Evolutionary conservation across 1,140 invertebrate species (phyloP).

Genomic region (Temnothorax curvispinosus): DNA sequence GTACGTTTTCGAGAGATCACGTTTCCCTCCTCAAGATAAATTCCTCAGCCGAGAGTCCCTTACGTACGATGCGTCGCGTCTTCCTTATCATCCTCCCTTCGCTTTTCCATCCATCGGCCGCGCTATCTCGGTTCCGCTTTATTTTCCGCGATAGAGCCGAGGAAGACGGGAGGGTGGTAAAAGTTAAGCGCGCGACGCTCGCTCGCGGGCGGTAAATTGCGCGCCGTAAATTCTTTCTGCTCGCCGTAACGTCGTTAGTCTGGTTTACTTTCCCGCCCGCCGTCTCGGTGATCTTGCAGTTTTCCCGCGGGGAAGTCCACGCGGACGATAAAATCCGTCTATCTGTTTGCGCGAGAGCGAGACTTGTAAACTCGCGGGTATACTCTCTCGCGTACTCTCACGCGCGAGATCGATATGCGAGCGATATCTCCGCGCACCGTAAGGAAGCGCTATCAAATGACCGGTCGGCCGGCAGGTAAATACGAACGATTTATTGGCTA

Average conservation of each 20-base stretch:
- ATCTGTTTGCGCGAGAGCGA: constrained; percentile 41
- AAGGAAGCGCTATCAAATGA: constrained; percentile 15
- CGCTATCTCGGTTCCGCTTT: constrained; percentile 37
- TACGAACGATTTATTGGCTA: constrained; percentile 46
- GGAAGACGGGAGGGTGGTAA: constrained; percentile 15
- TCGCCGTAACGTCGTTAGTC: constrained; percentile 55
- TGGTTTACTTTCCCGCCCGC: constrained; percentile 36
- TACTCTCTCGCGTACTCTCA: neutral
- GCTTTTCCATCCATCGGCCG: constrained; percentile 28
- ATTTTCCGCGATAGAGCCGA: constrained; percentile 46
- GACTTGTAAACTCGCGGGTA: constrained; percentile 5
- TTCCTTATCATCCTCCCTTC: constrained; percentile 22
- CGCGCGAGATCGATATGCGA: constrained; percentile 22
- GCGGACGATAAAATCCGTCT: constrained; percentile 45
- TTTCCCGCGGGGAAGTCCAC: constrained; percentile 30
- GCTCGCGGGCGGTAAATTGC: constrained; percentile 47
- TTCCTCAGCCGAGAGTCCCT: constrained; percentile 11
- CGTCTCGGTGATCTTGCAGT: constrained; percentile 25
- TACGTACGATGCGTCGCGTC: constrained; percentile 6
- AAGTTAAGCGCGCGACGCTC: constrained; percentile 47
- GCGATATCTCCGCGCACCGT: neutral
- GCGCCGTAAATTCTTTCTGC: constrained; percentile 56
- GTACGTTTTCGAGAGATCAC: neutral
- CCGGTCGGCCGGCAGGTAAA: constrained; percentile 19
- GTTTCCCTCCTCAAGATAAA: constrained; percentile 29